Evolutionary conservation across 2,797 vertebrate species (phyloP).

Genomic region (Sphaeramia orbicularis): DNA sequence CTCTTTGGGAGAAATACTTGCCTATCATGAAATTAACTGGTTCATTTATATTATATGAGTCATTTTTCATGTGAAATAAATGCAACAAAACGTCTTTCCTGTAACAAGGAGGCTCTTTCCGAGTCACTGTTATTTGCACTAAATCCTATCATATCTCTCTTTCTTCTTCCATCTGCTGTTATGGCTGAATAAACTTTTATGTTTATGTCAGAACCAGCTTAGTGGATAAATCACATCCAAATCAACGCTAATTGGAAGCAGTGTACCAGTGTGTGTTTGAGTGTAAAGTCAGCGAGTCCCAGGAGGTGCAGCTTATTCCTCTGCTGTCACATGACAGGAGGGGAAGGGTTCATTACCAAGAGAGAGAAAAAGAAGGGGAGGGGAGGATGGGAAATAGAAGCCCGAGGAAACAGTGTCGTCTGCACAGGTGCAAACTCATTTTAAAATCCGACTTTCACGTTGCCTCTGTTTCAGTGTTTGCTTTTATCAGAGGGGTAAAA

Average conservation of each 20-base stretch:
- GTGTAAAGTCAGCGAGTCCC: constrained; percentile 15
- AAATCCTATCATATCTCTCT: constrained; percentile 8
- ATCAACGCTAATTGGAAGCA: constrained; percentile 46
- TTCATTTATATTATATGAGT: background rate
- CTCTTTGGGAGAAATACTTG: no score
- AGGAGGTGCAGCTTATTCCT: constrained; percentile 4
- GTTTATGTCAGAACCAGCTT: constrained; percentile 24
- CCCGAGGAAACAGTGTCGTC: background rate
- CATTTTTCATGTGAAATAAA: background rate
- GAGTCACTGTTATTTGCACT: background rate
- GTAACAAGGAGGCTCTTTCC: background rate
- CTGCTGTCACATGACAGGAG: constrained; percentile 20
- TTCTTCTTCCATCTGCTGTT: constrained; percentile 17
- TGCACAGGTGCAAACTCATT: constrained; percentile 2
- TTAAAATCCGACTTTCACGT: background rate
- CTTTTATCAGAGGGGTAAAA: constrained; percentile 5
- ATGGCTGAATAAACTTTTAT: constrained; percentile 24
- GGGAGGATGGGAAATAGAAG: background rate
- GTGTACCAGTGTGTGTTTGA: constrained; percentile 7
- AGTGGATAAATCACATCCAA: constrained; percentile 21
- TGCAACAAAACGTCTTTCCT: background rate
- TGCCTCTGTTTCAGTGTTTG: background rate
- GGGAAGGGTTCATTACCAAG: constrained; percentile 10
- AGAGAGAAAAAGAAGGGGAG: no score
- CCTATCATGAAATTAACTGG: background rate